These are phyloP conservation scores for Lichenostomus cassidix DNA, from an alignment of 2,113 vertebrate species.

Conservation along the genomic window DNA sequence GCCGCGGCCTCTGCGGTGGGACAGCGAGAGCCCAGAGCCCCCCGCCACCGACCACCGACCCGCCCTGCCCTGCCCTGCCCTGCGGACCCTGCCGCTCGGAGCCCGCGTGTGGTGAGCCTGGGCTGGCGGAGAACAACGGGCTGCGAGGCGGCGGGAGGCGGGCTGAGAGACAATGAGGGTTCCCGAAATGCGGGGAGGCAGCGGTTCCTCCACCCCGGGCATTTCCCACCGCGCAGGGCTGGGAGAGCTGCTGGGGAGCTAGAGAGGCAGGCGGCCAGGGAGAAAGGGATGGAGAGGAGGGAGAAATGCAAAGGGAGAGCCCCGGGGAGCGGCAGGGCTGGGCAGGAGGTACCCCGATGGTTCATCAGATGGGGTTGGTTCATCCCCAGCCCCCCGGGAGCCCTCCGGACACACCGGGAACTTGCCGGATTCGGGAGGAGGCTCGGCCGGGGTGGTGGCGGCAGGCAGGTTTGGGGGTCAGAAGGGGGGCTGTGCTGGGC, in stretches of 20 bases:
- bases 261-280: too few relatives aligned
- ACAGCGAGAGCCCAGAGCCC: not conserved
- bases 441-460: not conserved
- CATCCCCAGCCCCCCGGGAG: not conserved
- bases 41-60: not conserved
- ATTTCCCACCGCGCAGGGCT: accelerated
- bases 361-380: not conserved
- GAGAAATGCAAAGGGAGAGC: not conserved
- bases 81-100: not conserved
- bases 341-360: not conserved
- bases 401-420: not conserved
- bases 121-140: not conserved
- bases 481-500: not conserved
- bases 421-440: not conserved
- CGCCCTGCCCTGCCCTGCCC: not conserved
- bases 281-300: not conserved
- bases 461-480: not conserved
- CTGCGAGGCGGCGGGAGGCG: not conserved
- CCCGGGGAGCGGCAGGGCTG: not conserved
- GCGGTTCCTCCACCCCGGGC: accelerated
- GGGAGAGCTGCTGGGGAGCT: not conserved
- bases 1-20: not conserved
- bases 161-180: not conserved
- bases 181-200: not conserved
- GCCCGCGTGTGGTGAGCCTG: constrained; percentile 4